Evolutionary conservation across 2,113 vertebrate species (phyloP), one percentile per base, ranked within the genome.

Genomic region (Cebus imitator): DNA sequence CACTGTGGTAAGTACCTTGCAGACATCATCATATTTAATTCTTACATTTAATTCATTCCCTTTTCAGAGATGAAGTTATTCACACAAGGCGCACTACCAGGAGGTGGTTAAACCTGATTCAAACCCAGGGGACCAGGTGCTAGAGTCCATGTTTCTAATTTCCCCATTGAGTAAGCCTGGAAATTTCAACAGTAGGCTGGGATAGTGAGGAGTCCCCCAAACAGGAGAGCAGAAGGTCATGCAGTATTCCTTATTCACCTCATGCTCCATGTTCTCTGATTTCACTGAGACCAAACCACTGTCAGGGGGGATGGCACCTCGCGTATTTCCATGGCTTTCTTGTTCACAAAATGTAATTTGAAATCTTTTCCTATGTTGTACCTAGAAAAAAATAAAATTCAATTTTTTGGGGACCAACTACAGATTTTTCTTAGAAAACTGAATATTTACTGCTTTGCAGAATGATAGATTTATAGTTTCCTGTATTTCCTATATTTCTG

Each of bases 181-280:
- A 43, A 18, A 23, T 43, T 23, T 73, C 86, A 45, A 0, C 20
- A 16, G 2, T n/a, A 30, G 8, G 55, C 32, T 35, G n/a, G 21
- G 30, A 4, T 8, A 48, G 25, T 0, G 3, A 8, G 32, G 32
- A 23, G 9, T 30, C 5, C n/a, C 25, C 45, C 6, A 6, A 12
- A 52, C n/a, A 84, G n/a, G 3, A 21, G 20, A 12, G 35, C 27
- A 30, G 72, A 21, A 73, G 35, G 25, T 5, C 25, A 16, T 1
- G 0, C 0, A 12, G 37, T 23, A 0, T 10, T 50, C 55, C 30
- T 32, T 12, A 30, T 27, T 23, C 3, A 2, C 17, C 55, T 75
- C 25, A 10, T 0, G 32, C 14, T 72, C 13, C 4, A 0, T 18
- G 17, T 25, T 75, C 23, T 80, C n/a, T 25, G 35, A 32, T 17